These are phyloP conservation scores for Uria lomvia DNA, from an alignment of 2,113 vertebrate genomes.

Conservation along the genomic window DNA sequence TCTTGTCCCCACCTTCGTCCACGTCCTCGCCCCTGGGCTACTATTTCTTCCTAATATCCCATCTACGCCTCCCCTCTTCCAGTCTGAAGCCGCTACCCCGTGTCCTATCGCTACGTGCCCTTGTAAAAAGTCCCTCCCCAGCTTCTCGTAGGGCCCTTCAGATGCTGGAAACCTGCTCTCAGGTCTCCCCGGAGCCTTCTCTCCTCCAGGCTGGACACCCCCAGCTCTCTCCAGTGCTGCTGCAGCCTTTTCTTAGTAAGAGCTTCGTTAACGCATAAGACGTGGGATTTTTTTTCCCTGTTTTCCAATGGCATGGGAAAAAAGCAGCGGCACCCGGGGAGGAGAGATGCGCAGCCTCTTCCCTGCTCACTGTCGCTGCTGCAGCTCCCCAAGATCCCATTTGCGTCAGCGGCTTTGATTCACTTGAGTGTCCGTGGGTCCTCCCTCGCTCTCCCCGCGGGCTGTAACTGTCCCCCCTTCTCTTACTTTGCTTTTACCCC, in stretches of 20 bases:
- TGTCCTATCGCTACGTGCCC: too few species aligned
- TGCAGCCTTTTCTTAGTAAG: neutral
- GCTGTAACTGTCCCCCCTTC: neutral
- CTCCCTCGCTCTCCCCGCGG: neutral
- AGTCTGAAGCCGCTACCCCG: too few species aligned
- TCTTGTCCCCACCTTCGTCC: neutral
- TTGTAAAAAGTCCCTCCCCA: too few species aligned
- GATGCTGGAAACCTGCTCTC: too few species aligned
- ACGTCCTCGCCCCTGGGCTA: neutral
- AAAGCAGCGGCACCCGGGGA: rapidly evolving
- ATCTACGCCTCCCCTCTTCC: too few species aligned
- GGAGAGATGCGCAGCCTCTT: neutral
- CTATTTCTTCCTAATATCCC: too few species aligned
- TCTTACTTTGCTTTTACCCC: neutral
- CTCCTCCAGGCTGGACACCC: too few species aligned
- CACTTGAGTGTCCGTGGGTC: rapidly evolving
- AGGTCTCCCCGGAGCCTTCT: too few species aligned
- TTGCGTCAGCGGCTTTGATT: neutral
- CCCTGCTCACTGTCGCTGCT: neutral
- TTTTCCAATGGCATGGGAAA: neutral
- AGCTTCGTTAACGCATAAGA: neutral
- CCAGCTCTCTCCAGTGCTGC: too few species aligned
- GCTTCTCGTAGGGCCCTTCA: too few species aligned
- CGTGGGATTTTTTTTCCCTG: neutral
- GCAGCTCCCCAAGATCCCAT: neutral